phyloP scores from a whole-genome alignment of 2,888 invertebrate species.

The Acleris cristana region DNA sequence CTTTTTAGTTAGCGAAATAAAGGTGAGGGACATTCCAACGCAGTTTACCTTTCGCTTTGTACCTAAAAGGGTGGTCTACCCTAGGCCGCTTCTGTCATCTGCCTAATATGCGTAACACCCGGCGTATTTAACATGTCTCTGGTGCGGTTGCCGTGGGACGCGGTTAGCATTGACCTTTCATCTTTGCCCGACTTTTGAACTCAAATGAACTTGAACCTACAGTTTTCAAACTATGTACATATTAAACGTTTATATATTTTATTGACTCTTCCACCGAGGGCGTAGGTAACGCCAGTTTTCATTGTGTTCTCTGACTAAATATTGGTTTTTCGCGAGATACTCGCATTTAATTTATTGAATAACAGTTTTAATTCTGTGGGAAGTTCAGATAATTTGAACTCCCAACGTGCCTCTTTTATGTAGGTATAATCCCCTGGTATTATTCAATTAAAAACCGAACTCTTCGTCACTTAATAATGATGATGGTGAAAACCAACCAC shows the following conservation, averaged over 20 bases:
- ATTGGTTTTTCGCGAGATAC: slow-evolving; percentile 20
- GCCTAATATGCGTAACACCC: slow-evolving; percentile 1
- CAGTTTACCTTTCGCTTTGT: too few species aligned
- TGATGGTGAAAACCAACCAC: not conserved
- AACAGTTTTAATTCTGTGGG: slow-evolving; percentile 17
- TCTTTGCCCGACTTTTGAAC: slow-evolving; percentile 20
- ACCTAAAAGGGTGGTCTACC: slow-evolving; percentile 2
- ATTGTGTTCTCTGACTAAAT: slow-evolving; percentile 19
- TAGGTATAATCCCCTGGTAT: not conserved
- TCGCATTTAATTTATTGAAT: slow-evolving; percentile 18
- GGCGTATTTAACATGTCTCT: slow-evolving; percentile 1
- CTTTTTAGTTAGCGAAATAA: too few species aligned
- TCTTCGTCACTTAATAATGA: not conserved
- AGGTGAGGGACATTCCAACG: too few species aligned
- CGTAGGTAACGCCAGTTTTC: slow-evolving; percentile 8
- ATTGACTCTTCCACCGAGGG: not conserved
- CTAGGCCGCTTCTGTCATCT: not conserved
- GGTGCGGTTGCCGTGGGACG: not conserved
- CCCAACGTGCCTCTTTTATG: slow-evolving; percentile 4
- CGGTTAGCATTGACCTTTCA: slow-evolving; percentile 19
- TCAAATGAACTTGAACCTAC: not conserved
- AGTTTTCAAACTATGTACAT: not conserved
- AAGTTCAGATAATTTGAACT: slow-evolving; percentile 23
- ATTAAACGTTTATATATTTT: not conserved
- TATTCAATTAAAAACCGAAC: not conserved